A percentile compares a stretch with the other conserved stretches of the same genome.
These are phyloP conservation scores for Climacteris rufus DNA, from an alignment of 2,113 vertebrate species.

Conservation along the genomic window DNA sequence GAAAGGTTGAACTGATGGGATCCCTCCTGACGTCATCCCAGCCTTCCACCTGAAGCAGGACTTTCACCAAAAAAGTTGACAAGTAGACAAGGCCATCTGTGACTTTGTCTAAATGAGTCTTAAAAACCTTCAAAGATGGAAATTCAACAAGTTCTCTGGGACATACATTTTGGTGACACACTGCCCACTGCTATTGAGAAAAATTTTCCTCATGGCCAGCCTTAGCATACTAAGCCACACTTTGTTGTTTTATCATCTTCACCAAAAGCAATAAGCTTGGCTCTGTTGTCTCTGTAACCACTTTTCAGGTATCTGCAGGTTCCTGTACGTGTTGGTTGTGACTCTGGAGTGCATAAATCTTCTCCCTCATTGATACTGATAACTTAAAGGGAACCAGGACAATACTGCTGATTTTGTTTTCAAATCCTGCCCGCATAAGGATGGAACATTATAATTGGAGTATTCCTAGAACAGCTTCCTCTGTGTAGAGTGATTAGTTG, in stretches of 20 bases:
- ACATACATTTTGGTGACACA: neutral
- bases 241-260: neutral
- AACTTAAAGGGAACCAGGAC: neutral
- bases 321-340: neutral
- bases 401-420: neutral
- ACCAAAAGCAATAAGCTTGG: neutral
- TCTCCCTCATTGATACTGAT: neutral
- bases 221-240: neutral
- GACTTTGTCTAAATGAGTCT: neutral
- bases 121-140: neutral
- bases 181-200: neutral
- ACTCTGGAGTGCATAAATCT: fast-evolving
- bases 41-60: neutral
- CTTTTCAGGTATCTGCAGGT: neutral
- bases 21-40: neutral
- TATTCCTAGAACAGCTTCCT: neutral
- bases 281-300: neutral
- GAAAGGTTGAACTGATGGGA: fast-evolving
- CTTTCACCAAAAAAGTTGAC: too few species aligned
- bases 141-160: neutral
- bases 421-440: neutral
- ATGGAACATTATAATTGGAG: neutral
- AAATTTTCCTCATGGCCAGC: neutral
- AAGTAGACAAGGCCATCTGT: neutral
- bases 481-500: neutral